Percentiles rank a stretch among this genome's conserved stretches.
Evolutionary conservation across 2,888 invertebrate species (phyloP).

Genomic region (Bombylius major): DNA sequence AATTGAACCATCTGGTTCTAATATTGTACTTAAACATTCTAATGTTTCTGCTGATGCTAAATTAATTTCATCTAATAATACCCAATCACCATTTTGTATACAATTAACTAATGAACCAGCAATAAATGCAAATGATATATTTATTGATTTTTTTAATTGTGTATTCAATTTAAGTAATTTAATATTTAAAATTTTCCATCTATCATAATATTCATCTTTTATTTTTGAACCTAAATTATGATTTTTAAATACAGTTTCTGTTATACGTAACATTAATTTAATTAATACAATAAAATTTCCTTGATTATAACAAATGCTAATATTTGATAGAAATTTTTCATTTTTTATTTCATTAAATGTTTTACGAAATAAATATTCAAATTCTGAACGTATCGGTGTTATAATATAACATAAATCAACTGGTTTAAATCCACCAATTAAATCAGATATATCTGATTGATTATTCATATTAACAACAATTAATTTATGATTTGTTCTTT

Average conservation of each 20-base stretch:
- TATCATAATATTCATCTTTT: conserved; percentile 39
- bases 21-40: conserved; percentile 80
- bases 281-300: conserved; percentile 61
- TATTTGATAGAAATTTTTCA: conserved; percentile 64
- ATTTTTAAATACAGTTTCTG: conserved; percentile 22
- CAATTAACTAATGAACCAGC: conserved; percentile 90
- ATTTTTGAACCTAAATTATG: not conserved
- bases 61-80: conserved; percentile 95
- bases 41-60: conserved; percentile 93
- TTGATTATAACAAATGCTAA: conserved; percentile 62
- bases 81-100: conserved; percentile 86
- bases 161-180: conserved; percentile 58
- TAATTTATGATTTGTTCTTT: conserved; percentile 69
- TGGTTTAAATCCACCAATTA: conserved; percentile 94
- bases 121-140: conserved; percentile 65
- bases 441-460: conserved; percentile 92
- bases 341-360: conserved; percentile 71
- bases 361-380: conserved; percentile 65
- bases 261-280: conserved; percentile 61
- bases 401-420: conserved; percentile 79
- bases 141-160: conserved; percentile 53
- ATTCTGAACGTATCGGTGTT: conserved; percentile 67
- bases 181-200: conserved; percentile 53
- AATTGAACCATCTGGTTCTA: conserved; percentile 72
- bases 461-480: conserved; percentile 98